Base-by-base conservation (phyloP, 2,797 vertebrate species). In the Betta splendens region DNA sequence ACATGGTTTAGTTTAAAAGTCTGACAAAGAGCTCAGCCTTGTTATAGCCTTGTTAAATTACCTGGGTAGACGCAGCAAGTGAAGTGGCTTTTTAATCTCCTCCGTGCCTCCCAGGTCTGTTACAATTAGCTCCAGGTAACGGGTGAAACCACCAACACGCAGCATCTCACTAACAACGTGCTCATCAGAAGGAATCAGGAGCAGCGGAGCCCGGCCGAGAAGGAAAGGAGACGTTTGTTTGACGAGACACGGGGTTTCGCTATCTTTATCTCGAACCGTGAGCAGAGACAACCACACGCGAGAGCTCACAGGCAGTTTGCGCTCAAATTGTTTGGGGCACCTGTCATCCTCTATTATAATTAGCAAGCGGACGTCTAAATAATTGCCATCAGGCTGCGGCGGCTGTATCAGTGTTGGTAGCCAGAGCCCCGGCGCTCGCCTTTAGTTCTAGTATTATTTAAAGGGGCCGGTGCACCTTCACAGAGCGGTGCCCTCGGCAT, bases 341-440 rank as follows among this genome's bases (percentile, higher is more conserved):
- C 87, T 90, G 89, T 91, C 89, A 88, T 72, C 80, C 80, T 73
- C 47, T 39, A 84, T 90, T 87, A 87, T 86, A 90, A 91, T 91
- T 91, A 91, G 80, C 79, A 64, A 75, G 64, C 50, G 75, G 87
- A 89, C 42, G 72, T 86, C 83, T 87, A 86, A 86, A 89, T 87
- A 91, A 89, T 89, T 88, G 85, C 86, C 77, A 82, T 87, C 83
- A 80, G 85, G 82, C 74, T 49, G 70, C 42, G 59, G 70, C 73
- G 68, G 75, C 58, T 63, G 81, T 84, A 81, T 84, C 79, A 64
- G 68, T 80, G 69, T 76, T 72, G 55, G 64, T 75, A 52, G 72
- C 64, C 60, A 31, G 58, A 57, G 51, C 72, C 64, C 56, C 39
- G 5, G 68, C 67, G 75, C 50, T 69, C 10, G 58, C 80, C 75